Base-by-base conservation (phyloP, 2,888 invertebrate genomes). In the Drosophila pegasa region DNA sequence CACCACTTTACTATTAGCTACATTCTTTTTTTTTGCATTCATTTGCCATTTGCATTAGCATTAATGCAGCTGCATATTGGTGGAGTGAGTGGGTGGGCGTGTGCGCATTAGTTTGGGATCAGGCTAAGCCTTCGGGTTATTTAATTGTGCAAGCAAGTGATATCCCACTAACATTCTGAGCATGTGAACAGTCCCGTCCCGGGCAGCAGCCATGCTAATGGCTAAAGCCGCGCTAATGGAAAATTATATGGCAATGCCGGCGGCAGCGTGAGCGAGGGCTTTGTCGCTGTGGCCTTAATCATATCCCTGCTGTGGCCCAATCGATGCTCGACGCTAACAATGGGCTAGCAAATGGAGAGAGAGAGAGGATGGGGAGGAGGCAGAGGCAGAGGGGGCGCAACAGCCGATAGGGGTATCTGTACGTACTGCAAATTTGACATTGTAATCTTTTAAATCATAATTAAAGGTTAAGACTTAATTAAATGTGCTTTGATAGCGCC, bases 401-500 rank as follows among this genome's bases (percentile, higher is more conserved):
- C 38, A 31, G 29, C n/a, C n/a, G n/a, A 27, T 31, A 27, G 40
- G 29, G 29, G 22, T 40, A 50, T 33, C 14, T 25, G 18, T 12
- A 12, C 3, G 22, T 16, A 18, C 52, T 65, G 59, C 56, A 72
- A 71, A 66, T 74, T 74, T 76, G 78, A 80, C 78, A 72, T 64
- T 66, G 52, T 80, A 86, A 85, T 83, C 80, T 73, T 71, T 74
- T 80, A 74, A 82, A 86, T 78, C 78, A 86, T 86, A 80, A 82
- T 80, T 85, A 80, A 83, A 83, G 72, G 78, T 76, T 85, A 71
- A 75, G 71, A 74, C 80, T 66, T 85, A 85, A 85, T 83, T 85
- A 83, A 85, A 83, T 72, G 83, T 62, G 63, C 66, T 70, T 72
- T 75, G 52, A 61, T 63, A 48, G 51, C 50, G 22, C 12, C 10